Evolutionary conservation across 2,797 vertebrate species (phyloP).

Genomic region (Rhincodon typus): DNA sequence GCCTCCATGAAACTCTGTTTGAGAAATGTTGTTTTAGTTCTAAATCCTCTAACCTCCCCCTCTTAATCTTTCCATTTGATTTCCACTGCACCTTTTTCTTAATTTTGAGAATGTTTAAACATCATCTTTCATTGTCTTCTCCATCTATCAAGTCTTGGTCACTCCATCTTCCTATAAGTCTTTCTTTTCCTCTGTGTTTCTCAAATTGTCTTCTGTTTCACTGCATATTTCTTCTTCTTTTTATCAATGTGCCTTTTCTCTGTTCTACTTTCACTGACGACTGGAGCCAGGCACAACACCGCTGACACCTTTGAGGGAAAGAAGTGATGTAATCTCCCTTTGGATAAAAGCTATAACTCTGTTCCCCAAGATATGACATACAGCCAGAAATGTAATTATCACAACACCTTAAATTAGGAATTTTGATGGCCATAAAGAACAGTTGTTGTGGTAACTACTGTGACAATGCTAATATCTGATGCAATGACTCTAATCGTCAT

Average conservation of each 20-base stretch:
- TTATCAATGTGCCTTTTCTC: not conserved
- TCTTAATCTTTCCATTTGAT: not conserved
- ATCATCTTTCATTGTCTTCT: not conserved
- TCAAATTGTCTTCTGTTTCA: not conserved
- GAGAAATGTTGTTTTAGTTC: not conserved
- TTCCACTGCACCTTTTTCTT: not conserved
- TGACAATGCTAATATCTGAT: too few relatives aligned
- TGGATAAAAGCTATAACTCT: not conserved
- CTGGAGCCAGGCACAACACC: not conserved
- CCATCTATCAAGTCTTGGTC: not conserved
- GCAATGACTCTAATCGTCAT: not conserved
- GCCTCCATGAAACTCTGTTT: not conserved
- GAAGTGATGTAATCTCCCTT: not conserved
- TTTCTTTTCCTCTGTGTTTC: not conserved
- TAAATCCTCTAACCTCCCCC: not conserved
- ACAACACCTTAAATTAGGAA: not conserved
- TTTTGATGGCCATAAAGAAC: not conserved
- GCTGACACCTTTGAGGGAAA: not conserved
- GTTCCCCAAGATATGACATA: not conserved
- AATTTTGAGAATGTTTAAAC: not conserved
- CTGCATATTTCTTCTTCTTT: not conserved
- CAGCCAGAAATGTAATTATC: not conserved
- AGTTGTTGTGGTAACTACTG: not conserved
- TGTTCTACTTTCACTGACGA: not conserved
- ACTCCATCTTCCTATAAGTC: not conserved